Base-by-base conservation (phyloP, 64 coral and sea anemone species). In the Actinia equina region DNA sequence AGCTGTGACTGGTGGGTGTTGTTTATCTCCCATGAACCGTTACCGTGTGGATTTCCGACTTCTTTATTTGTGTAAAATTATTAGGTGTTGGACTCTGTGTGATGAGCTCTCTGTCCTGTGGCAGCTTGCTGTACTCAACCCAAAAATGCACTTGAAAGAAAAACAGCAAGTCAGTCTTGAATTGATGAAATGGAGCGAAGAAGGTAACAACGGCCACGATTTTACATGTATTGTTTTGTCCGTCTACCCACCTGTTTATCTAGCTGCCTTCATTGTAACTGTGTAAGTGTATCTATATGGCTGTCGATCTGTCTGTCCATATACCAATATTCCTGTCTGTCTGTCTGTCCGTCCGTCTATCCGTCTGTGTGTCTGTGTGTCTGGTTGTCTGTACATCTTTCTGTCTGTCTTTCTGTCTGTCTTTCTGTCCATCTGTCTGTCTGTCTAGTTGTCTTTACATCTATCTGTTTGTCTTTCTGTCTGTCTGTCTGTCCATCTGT, bases 101-200 rank as follows among this genome's bases (percentile, higher is more conserved):
- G 90, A 92, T 71, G 90, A 87, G 46, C 49, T 92, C 0, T 82
- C 90, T 0, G 43, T 71, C 12, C 90, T 92, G 0, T 92, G 90
- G 90, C 85, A 86, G 64, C 12, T 92, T 13, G 59, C 90, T 44
- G 85, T 82, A 19, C 90, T 92, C 26, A 92, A 62, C 37, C 90
- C 90, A 25, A 62, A 42, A 41, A 67, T 92, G 62, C 43, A 60
- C 1, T 0, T 26, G 5, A 92, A 87, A 57, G 49, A 83, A 37
- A 46, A 52, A 4, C 43, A 92, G 58, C 45, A 41, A 56, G 46
- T 92, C 14, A 41, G 79, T 55, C 77, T 87, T 45, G 60, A 92
- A 59, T 74, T 92, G n/a, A 83, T 61, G 57, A 87, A 77, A 43
- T 92, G 83, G 59, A 87, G 86, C 80, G 71, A 87, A 62, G 77